Conservation (phyloP, 2,888 invertebrate species). For the Drosophila nigritarsus region DNA sequence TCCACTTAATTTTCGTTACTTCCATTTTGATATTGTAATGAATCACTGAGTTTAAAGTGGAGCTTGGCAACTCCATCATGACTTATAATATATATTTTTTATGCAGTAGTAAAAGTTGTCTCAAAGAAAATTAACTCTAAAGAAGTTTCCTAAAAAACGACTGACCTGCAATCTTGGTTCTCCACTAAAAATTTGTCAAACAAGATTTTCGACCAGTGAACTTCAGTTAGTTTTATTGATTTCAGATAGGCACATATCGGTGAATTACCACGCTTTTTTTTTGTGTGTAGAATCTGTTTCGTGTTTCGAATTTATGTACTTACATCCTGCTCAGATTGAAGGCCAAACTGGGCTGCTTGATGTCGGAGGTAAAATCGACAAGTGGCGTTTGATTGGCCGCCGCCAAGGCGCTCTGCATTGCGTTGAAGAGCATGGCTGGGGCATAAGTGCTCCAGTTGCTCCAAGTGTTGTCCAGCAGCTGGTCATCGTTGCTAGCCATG, state of each 20-base stretch:
- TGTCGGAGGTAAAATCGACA: conserved; percentile 39
- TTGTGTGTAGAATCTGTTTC: neutral
- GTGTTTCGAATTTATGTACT: conserved; percentile 32
- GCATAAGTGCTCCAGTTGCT: conserved; percentile 73
- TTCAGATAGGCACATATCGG: fast-evolving
- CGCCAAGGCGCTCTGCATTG: conserved; percentile 61
- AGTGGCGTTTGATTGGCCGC: conserved; percentile 65
- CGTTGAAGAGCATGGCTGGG: conserved; percentile 60
- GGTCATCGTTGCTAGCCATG: conserved; percentile 50
- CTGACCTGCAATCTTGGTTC: neutral
- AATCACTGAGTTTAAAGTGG: neutral
- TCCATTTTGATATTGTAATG: neutral
- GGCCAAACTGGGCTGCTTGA: conserved; percentile 14
- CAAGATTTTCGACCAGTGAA: neutral
- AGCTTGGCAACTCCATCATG: neutral
- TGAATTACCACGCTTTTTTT: fast-evolving
- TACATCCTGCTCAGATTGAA: conserved; percentile 66
- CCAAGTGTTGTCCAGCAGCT: conserved; percentile 47
- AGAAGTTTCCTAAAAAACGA: neutral
- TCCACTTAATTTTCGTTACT: neutral
- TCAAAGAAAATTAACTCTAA: fast-evolving
- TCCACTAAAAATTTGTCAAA: neutral
- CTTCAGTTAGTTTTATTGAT: neutral
- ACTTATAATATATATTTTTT: neutral
- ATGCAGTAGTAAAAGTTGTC: neutral